phyloP scores from a whole-genome alignment of 1,140 invertebrate species.

The Micrasema longulum region DNA sequence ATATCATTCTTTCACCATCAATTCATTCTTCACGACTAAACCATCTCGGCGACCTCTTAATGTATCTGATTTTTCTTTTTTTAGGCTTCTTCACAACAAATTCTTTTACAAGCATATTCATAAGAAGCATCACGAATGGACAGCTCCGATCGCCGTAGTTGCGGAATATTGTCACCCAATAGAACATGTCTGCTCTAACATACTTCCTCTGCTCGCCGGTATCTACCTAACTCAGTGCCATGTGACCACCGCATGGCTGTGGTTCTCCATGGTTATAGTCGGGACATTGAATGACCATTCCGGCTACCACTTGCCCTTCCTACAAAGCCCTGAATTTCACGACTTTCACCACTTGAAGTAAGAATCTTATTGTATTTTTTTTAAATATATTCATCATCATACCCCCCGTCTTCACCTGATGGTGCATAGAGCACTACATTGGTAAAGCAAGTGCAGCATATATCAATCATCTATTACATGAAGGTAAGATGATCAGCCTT shows the following conservation, averaged over 20 bases:
- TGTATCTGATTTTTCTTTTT: conserved; percentile 12
- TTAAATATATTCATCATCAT: too few species aligned
- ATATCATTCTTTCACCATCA: too few species aligned
- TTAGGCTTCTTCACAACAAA: conserved; percentile 80
- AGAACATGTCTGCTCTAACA: conserved; percentile 87
- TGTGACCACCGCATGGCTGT: conserved; percentile 84
- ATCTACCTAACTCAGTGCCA: conserved; percentile 86
- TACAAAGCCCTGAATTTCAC: conserved; percentile 91
- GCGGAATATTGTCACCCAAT: conserved; percentile 90
- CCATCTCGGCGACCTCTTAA: too few species aligned
- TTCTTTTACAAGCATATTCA: conserved; percentile 86
- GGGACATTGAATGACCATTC: conserved; percentile 89
- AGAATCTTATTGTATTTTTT: conserved; percentile 56
- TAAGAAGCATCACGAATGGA: conserved; percentile 90
- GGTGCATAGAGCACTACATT: too few species aligned
- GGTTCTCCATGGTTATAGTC: conserved; percentile 83
- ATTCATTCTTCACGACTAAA: too few species aligned
- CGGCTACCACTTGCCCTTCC: conserved; percentile 90
- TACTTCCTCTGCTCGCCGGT: conserved; percentile 83
- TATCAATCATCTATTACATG: too few species aligned
- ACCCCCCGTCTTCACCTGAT: too few species aligned
- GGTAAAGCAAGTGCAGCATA: too few species aligned
- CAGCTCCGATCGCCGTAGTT: conserved; percentile 85
- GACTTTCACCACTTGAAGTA: conserved; percentile 93
- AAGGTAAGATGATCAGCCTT: too few species aligned